These are phyloP conservation scores for Holacanthella duospinosa DNA, from an alignment of 2,888 invertebrate species.

Conservation along the genomic window DNA sequence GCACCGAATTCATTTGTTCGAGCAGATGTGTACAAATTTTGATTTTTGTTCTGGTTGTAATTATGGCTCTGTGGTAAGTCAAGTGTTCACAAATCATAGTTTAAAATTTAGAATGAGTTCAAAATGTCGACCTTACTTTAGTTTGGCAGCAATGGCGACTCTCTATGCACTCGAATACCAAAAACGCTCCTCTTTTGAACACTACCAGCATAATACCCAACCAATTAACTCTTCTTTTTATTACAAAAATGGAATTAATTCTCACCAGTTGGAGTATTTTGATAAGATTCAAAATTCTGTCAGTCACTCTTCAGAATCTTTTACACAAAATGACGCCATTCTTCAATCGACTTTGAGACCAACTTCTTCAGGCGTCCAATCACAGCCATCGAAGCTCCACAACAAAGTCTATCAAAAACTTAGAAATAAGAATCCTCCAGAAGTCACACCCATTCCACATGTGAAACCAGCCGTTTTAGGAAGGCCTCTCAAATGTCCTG, in stretches of 20 bases:
- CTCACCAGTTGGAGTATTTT: too few relatives aligned
- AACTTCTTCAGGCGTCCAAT: neutral
- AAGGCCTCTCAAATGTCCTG: conserved; percentile 30
- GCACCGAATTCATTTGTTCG: conserved; percentile 52
- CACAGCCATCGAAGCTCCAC: neutral
- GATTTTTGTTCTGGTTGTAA: conserved; percentile 77
- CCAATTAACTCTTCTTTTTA: neutral
- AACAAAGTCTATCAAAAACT: conserved; percentile 26
- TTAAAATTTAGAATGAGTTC: conserved; percentile 8
- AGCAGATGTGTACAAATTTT: conserved; percentile 82
- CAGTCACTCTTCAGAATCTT: neutral
- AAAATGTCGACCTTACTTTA: conserved; percentile 42
- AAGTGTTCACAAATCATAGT: too few relatives aligned
- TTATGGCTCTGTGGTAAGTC: conserved; percentile 88
- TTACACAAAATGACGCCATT: neutral
- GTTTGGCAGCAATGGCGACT: conserved; percentile 83
- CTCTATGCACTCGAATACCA: conserved; percentile 85
- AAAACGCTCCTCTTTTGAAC: conserved; percentile 44
- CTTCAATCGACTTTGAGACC: neutral
- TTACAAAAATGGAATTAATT: neutral
- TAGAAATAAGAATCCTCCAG: conserved; percentile 16
- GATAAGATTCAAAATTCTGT: neutral
- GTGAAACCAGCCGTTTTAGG: conserved; percentile 29
- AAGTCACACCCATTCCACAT: neutral
- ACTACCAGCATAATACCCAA: conserved; percentile 28